Evolutionary conservation across 2,888 invertebrate genomes (phyloP), one percentile per base, ranked within the genome.

Genomic region (Plutella xylostella): DNA sequence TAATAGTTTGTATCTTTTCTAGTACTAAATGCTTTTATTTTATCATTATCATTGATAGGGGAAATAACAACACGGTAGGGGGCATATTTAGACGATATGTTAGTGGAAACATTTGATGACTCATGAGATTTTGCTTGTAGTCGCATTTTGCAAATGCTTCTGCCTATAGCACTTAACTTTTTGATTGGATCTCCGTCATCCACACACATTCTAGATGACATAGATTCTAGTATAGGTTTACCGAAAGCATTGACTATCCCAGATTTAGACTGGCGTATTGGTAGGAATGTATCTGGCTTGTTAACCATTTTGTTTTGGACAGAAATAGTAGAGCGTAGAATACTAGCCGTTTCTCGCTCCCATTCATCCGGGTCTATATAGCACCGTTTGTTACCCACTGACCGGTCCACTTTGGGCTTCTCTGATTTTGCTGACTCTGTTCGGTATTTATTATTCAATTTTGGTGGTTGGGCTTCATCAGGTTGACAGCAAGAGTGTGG

Each of bases 371-470:
- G 85, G 55, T 85, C 85, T 52, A 85, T 85, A 54, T 84, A 85
- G 60, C 85, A 85, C 51, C 85, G 71, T 58, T 85, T 85, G 59
- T 85, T 85, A 55, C 85, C 85, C 51, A 84, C 85, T 50, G 84
- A 84, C 60, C 66, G 75, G 56, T 80, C 79, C 45, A 72, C 57
- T 56, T 76, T 80, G 30, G 65, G 67, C 54, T 72, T 82, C 43
- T 69, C 70, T 25, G 62, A 54, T 65, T 72, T 80, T 39, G 80
- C 75, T n/a, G 79, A 78, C 50, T 80, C 82, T 15, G 79, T 79
- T 48, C 77, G 65, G 55, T 74, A 80, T 68, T 77, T 80, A 51
- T 21, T 34, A 3, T 20, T 21, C 12, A 20, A 21, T 22, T 34
- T 43, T 20, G 14, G 15, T 20, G 20, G 20, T 19, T 42, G 19